Percentiles rank a stretch among this genome's conserved stretches.
phyloP scores from a whole-genome alignment of 2,797 vertebrate genomes.

The Telmatherina bonti region DNA sequence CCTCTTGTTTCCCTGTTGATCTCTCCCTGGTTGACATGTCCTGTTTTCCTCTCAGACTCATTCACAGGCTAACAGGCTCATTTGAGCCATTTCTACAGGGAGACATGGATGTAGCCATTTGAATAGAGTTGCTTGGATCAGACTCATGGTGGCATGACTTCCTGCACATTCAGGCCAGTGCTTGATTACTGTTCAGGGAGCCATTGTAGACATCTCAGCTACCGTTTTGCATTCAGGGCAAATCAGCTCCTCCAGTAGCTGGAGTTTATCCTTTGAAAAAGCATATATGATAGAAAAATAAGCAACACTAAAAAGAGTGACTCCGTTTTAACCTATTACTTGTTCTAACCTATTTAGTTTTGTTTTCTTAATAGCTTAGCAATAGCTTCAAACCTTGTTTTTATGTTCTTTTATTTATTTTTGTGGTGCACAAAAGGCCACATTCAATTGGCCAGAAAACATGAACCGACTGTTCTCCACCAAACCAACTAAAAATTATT shows the following conservation, averaged over 20 bases:
- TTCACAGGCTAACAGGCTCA: slow-evolving; percentile 80
- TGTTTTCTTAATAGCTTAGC: slow-evolving; percentile 27
- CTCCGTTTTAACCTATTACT: slow-evolving; percentile 42
- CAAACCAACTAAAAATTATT: too few relatives aligned
- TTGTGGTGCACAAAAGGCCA: too few relatives aligned
- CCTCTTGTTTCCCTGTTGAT: slow-evolving; percentile 83
- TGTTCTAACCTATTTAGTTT: slow-evolving; percentile 11
- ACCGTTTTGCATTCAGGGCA: slow-evolving; percentile 57
- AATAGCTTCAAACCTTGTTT: slow-evolving; percentile 13
- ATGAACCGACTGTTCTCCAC: too few relatives aligned
- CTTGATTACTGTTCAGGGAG: slow-evolving; percentile 68
- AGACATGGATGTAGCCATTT: slow-evolving; percentile 76
- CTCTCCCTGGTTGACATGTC: slow-evolving; percentile 83
- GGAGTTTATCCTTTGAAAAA: slow-evolving; percentile 59
- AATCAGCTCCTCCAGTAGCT: slow-evolving; percentile 61
- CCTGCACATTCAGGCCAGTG: slow-evolving; percentile 72
- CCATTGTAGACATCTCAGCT: slow-evolving; percentile 58
- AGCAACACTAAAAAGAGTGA: slow-evolving; percentile 38
- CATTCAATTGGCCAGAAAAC: too few relatives aligned
- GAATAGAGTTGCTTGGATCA: slow-evolving; percentile 77
- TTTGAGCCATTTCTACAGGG: slow-evolving; percentile 78
- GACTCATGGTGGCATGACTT: slow-evolving; percentile 77
- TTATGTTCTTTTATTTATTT: not conserved
- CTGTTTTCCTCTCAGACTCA: slow-evolving; percentile 74
- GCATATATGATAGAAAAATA: slow-evolving; percentile 29